These are phyloP conservation scores for Drosophila persimilis DNA, from an alignment of 1,140 invertebrate genomes.

Conservation along the genomic window DNA sequence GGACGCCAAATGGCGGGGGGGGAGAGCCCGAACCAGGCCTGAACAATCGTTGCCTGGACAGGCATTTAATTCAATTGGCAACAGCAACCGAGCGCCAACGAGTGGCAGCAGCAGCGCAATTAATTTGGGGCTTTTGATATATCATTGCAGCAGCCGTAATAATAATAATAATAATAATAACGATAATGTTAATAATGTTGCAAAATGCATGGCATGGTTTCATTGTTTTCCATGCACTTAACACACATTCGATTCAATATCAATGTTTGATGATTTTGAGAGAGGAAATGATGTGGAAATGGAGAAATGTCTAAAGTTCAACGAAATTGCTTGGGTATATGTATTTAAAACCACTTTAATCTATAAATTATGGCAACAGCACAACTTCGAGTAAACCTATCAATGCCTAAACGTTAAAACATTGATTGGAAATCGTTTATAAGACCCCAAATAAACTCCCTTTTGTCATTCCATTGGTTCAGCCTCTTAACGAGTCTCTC, in stretches of 20 bases:
- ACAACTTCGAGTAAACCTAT: too few species aligned
- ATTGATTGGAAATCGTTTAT: too few species aligned
- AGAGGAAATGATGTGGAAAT: constrained; percentile 4
- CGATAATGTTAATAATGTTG: constrained; percentile 27
- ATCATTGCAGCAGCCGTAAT: constrained; percentile 21
- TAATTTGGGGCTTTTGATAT: constrained; percentile 40
- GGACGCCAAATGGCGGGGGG: constrained; percentile 3
- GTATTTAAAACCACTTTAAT: too few species aligned
- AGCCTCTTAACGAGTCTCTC: too few species aligned
- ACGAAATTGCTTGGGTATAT: too few species aligned
- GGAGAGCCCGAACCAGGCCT: too few species aligned
- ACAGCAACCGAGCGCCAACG: background rate
- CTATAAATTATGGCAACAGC: too few species aligned
- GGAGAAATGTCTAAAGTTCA: background rate
- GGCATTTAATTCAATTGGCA: constrained; percentile 60
- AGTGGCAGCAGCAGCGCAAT: constrained; percentile 25
- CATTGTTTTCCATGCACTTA: background rate
- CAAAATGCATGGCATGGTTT: constrained; percentile 10
- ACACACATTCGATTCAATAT: background rate
- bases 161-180: constrained; percentile 27
- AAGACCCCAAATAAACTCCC: too few species aligned
- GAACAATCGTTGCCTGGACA: constrained; percentile 31
- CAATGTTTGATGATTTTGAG: constrained; percentile 10
- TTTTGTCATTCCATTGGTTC: too few species aligned
- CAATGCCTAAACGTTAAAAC: too few species aligned